Evolutionary conservation across 1,140 invertebrate genomes (phyloP).

Genomic region (Triops cancriformis): DNA sequence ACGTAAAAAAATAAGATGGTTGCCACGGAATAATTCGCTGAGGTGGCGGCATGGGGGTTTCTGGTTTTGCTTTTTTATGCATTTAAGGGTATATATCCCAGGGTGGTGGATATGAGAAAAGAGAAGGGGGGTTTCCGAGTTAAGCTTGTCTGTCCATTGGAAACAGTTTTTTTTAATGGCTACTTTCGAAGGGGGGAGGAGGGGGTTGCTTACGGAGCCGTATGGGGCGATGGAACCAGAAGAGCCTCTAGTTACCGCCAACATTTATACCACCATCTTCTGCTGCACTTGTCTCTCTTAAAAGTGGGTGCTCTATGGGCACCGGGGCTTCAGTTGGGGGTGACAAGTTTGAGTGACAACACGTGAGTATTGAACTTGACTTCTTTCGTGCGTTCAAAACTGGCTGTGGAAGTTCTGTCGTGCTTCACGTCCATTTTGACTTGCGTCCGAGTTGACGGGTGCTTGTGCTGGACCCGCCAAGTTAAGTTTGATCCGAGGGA

Average conservation of each 20-base stretch:
- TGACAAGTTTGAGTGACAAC: conserved; percentile 10
- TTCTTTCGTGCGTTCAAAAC: neutral
- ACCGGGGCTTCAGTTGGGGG: conserved; percentile 1
- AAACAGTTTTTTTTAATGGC: conserved; percentile 6
- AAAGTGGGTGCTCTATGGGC: conserved; percentile 12
- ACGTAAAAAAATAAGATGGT: neutral
- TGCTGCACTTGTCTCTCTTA: conserved; percentile 9
- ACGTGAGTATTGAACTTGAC: neutral
- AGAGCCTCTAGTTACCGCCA: neutral
- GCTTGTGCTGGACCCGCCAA: neutral
- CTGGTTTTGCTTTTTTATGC: conserved; percentile 11
- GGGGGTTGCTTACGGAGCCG: neutral
- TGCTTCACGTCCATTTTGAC: too few relatives aligned
- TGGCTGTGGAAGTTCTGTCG: neutral
- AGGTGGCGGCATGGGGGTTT: conserved; percentile 7
- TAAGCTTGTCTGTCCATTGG: neutral
- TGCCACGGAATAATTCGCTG: neutral
- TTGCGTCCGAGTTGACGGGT: neutral
- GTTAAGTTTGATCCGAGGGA: neutral
- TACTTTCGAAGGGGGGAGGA: neutral
- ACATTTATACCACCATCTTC: neutral
- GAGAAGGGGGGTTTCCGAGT: neutral
- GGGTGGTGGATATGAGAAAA: neutral
- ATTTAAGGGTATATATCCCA: neutral
- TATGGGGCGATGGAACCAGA: neutral